Evolutionary conservation across 2,113 vertebrate genomes (phyloP).

Genomic region (Aviceda subcristata): DNA sequence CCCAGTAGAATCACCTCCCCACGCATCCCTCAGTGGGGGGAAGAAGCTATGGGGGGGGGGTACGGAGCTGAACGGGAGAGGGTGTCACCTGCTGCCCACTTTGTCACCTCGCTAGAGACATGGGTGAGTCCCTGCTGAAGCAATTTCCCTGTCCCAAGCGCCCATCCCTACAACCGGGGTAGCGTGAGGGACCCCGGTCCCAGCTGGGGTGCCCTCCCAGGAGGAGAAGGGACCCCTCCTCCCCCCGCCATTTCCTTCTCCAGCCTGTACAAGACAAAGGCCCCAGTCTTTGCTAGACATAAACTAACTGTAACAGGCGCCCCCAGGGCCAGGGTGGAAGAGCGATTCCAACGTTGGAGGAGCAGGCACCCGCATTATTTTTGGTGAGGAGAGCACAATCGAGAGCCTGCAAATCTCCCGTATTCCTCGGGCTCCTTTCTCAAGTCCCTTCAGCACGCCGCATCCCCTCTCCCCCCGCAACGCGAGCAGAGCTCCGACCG

Average conservation of each 20-base stretch:
- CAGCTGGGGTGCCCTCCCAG: not conserved
- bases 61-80: rapidly evolving
- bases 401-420: not conserved
- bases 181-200: not conserved
- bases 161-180: rapidly evolving
- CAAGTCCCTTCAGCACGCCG: not conserved
- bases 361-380: not conserved
- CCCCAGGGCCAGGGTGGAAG: not conserved
- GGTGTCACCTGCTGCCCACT: not conserved
- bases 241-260: not conserved
- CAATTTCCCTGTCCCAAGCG: rapidly evolving
- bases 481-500: not conserved
- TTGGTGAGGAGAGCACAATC: not conserved
- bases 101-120: not conserved
- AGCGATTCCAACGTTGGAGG: not conserved
- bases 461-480: not conserved
- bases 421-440: not conserved
- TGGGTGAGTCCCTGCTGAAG: not conserved
- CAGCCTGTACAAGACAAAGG: not conserved
- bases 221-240: not conserved
- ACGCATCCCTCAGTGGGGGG: rapidly evolving
- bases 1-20: rapidly evolving
- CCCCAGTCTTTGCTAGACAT: not conserved
- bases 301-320: not conserved
- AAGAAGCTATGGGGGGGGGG: rapidly evolving